Evolutionary conservation across 2,113 vertebrate species (phyloP), one percentile per base, ranked within the genome.

Genomic region (Hippocampus guttulatus): DNA sequence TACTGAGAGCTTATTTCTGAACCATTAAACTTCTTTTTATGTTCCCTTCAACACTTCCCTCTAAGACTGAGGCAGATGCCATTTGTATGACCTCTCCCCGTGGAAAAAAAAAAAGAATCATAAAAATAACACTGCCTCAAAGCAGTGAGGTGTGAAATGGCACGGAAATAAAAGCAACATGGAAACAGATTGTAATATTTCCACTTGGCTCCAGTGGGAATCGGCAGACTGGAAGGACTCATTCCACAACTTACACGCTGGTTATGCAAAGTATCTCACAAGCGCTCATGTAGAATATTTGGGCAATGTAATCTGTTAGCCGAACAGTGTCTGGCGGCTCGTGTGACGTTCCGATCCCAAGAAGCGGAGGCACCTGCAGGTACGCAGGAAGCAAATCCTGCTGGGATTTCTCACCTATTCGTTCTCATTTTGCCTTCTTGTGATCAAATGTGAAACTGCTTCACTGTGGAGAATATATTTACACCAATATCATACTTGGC

Each of bases 281-380:
- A 10, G 64, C 23, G 27, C 45, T 3, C 43, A 55, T 57, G 23
- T 16, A 57, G 75, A 49, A 80, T 52, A 78, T 83, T 81, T 58
- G 23, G 70, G 77, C 74, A 67, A 74, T 71, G 62, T 75, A 84
- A 87, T 87, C 75, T 83, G 84, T 88, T 78, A 75, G 25, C 11
- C 67, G 85, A 87, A 91, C 75, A 25, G 70, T 52, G 43, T 66
- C 76, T 85, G 91, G 82, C 84, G 47, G 73, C 60, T 74, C 57
- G 72, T 86, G 81, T 81, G 85, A 87, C 89, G 79, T 71, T 63
- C 67, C 51, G 61, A 74, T 85, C 84, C 0, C 69, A 25, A 57
- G 27, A 40, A 62, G 81, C 40, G 61, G 90, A 90, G 89, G 91
- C 91, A 90, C 84, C 62, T 65, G 3, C 77, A 86, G 85, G 84